Percentiles rank a stretch among this genome's conserved stretches.
Evolutionary conservation across 2,797 vertebrate species (phyloP).

Genomic region (Masticophis lateralis): DNA sequence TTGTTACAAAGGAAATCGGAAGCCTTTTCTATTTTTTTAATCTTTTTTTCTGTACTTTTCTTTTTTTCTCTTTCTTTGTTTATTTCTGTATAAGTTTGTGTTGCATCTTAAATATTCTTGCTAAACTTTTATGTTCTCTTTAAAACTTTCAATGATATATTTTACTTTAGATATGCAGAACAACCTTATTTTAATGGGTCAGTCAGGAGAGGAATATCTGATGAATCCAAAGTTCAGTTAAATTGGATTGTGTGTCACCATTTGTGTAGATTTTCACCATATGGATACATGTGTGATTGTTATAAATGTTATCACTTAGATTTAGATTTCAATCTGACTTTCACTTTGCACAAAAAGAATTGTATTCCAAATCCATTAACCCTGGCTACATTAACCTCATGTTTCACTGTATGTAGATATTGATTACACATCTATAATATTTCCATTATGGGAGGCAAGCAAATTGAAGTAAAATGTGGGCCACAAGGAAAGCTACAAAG

Average conservation of each 20-base stretch:
- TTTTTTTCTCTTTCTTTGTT: neutral
- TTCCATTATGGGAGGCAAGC: neutral
- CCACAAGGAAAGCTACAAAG: neutral
- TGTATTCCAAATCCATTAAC: neutral
- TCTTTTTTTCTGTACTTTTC: neutral
- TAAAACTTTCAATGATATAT: neutral
- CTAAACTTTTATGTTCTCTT: neutral
- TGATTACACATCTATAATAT: neutral
- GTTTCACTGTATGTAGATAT: neutral
- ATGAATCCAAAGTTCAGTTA: neutral
- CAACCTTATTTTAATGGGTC: neutral
- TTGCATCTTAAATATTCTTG: neutral
- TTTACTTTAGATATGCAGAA: neutral
- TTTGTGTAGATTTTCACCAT: neutral
- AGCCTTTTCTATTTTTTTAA: neutral
- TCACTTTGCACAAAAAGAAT: neutral
- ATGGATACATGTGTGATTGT: neutral
- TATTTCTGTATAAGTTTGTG: neutral
- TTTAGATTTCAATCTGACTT: neutral
- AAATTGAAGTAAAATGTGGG: neutral
- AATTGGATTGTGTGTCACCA: neutral
- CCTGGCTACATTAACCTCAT: neutral
- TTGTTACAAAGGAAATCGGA: neutral
- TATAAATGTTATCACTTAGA: neutral
- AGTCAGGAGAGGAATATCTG: neutral